Evolutionary conservation across 2,113 vertebrate genomes (phyloP).

Genomic region (Sus scrofa): DNA sequence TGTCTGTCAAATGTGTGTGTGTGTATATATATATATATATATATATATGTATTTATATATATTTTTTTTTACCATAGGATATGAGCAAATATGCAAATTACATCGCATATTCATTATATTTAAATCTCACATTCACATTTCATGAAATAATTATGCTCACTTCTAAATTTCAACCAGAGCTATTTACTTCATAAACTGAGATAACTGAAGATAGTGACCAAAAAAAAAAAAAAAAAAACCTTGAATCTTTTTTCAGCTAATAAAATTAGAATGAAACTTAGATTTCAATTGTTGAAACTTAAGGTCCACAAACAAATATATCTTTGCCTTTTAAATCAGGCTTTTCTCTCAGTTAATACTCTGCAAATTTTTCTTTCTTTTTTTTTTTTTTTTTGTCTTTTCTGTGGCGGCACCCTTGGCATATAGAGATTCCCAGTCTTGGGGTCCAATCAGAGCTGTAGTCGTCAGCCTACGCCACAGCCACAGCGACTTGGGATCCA

Average conservation of each 20-base stretch:
- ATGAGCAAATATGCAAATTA: conserved; percentile 45
- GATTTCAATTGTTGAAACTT: conserved; percentile 47
- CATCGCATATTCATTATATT: neutral
- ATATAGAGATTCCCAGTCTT: no score
- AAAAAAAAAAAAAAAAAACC: neutral
- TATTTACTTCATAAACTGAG: conserved; percentile 55
- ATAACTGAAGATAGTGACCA: conserved; percentile 48
- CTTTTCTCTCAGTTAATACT: neutral
- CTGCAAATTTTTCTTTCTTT: neutral
- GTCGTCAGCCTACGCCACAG: no score
- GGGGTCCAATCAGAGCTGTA: no score
- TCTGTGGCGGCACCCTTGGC: no score
- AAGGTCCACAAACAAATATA: conserved; percentile 45
- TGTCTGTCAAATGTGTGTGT: neutral
- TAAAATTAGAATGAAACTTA: conserved; percentile 56
- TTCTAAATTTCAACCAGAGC: conserved; percentile 49
- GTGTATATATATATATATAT: no score
- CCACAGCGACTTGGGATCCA: no score
- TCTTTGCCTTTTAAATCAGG: conserved; percentile 20
- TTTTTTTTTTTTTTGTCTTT: no score
- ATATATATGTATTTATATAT: no score
- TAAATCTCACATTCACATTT: conserved; percentile 46
- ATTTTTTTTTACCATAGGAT: conserved; percentile 8
- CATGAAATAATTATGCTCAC: conserved; percentile 48
- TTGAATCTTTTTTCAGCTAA: conserved; percentile 13